A percentile compares a stretch with the other conserved stretches of the same genome.
phyloP scores from a whole-genome alignment of 2,888 invertebrate species.

The Sphaerophoria taeniata region DNA sequence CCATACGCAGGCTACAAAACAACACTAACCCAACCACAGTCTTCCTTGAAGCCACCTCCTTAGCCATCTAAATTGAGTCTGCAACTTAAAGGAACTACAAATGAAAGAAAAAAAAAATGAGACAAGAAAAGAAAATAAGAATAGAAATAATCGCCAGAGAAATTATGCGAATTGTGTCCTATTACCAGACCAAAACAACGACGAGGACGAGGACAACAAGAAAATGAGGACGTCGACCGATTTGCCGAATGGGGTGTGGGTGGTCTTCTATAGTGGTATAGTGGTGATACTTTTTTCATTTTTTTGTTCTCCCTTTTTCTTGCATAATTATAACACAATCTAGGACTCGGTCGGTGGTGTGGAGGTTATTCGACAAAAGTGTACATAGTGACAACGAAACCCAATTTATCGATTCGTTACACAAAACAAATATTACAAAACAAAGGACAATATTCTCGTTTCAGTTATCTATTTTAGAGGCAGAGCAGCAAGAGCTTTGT shows the following conservation, averaged over 20 bases:
- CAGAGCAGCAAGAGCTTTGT: too few relatives aligned
- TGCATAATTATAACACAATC: conserved; percentile 64
- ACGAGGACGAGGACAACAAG: too few relatives aligned
- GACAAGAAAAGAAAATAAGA: conserved; percentile 8
- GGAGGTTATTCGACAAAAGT: conserved; percentile 27
- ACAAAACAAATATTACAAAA: conserved; percentile 43
- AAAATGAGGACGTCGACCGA: not conserved
- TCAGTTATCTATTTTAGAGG: too few relatives aligned
- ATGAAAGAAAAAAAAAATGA: conserved; percentile 14
- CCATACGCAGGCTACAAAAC: conserved; percentile 25
- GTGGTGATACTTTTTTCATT: conserved; percentile 31
- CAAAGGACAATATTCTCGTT: conserved; percentile 25
- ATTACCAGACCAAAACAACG: conserved; percentile 3
- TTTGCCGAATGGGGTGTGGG: not conserved
- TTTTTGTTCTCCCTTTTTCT: conserved; percentile 16
- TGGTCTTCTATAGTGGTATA: not conserved
- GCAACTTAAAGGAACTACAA: conserved; percentile 41
- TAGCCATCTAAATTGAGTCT: conserved; percentile 30
- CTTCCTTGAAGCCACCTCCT: not conserved
- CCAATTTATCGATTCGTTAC: conserved; percentile 58
- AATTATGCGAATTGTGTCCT: conserved; percentile 69
- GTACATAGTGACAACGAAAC: conserved; percentile 46
- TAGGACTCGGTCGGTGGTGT: conserved; percentile 15
- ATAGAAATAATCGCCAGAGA: conserved; percentile 62
- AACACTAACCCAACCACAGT: not conserved